phyloP scores from a whole-genome alignment of 2,888 invertebrate genomes.

The Stenolophus ochropezus region DNA sequence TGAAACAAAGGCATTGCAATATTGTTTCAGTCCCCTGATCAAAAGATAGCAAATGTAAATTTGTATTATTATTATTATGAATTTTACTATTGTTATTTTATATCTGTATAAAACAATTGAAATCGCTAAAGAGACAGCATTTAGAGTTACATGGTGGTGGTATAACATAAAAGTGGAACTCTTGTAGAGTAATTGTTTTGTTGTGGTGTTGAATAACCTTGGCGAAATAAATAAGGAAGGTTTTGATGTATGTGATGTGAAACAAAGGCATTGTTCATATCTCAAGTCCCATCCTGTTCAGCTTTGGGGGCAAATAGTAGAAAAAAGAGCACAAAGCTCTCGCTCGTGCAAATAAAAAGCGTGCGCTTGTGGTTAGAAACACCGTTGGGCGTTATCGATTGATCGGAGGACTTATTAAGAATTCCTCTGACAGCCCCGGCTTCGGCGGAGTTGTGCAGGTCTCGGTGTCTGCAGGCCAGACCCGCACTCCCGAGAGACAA shows the following conservation, averaged over 20 bases:
- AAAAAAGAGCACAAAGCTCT: conserved; percentile 24
- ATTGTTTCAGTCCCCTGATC: no score
- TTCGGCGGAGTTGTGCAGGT: conserved; percentile 27
- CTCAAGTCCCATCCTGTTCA: not conserved
- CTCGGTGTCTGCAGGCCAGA: not conserved
- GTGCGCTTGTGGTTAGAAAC: conserved; percentile 10
- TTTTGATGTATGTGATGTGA: not conserved
- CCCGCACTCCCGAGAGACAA: not conserved
- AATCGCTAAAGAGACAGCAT: no score
- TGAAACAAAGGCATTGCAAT: no score
- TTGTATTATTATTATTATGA: no score
- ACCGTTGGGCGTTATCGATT: conserved; percentile 20
- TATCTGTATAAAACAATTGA: no score
- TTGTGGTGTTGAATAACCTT: no score
- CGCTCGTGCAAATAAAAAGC: conserved; percentile 31
- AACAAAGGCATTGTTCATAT: not conserved
- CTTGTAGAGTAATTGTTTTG: no score
- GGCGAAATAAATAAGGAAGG: not conserved
- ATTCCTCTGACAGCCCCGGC: conserved; percentile 34
- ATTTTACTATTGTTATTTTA: no score
- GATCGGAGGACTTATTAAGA: conserved; percentile 38
- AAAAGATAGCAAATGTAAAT: no score
- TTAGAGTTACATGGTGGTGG: no score
- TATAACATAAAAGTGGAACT: no score
- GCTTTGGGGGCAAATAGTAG: not conserved